Conservation (phyloP, 2,888 invertebrate species). For the Scaptomyza polygonia region DNA sequence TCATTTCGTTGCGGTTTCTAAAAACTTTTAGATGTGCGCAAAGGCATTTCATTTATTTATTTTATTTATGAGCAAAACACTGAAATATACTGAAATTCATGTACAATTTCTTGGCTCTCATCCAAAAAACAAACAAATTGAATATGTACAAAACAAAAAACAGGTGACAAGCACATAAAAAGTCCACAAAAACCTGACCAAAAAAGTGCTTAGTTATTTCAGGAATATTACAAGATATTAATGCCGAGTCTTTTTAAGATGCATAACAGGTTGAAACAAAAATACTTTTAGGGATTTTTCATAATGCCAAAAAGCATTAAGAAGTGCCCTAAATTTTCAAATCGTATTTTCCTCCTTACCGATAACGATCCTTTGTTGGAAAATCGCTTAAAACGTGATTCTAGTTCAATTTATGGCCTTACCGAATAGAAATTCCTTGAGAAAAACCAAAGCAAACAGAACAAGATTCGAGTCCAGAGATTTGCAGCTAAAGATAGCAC, state of each 20-base stretch:
- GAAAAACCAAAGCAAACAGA: conserved; percentile 3
- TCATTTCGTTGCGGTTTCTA: conserved; percentile 37
- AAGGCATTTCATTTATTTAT: conserved; percentile 33
- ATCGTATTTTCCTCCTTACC: background rate
- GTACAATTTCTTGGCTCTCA: conserved; percentile 40
- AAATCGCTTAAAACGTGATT: conserved; percentile 68
- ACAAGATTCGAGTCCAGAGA: conserved; percentile 32
- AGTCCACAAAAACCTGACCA: conserved; percentile 2
- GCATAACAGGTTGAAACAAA: too few relatives aligned
- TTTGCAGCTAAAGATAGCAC: conserved; percentile 44
- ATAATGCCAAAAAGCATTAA: conserved; percentile 24
- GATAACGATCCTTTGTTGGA: conserved; percentile 58
- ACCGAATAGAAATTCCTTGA: conserved; percentile 55
- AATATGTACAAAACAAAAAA: conserved; percentile 5
- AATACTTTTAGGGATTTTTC: conserved; percentile 17
- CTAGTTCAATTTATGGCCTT: conserved; percentile 66
- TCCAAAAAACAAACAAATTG: conserved; percentile 30
- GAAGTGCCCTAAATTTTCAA: background rate
- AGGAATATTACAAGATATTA: conserved; percentile 51
- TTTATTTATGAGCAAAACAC: conserved; percentile 23
- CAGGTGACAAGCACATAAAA: conserved; percentile 30
- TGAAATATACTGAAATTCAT: conserved; percentile 10
- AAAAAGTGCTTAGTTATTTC: conserved; percentile 12
- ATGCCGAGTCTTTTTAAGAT: too few relatives aligned
- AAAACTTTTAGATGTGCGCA: conserved; percentile 36